These are phyloP conservation scores for Tachina lurida DNA, from an alignment of 2,888 invertebrate species.

Conservation along the genomic window DNA sequence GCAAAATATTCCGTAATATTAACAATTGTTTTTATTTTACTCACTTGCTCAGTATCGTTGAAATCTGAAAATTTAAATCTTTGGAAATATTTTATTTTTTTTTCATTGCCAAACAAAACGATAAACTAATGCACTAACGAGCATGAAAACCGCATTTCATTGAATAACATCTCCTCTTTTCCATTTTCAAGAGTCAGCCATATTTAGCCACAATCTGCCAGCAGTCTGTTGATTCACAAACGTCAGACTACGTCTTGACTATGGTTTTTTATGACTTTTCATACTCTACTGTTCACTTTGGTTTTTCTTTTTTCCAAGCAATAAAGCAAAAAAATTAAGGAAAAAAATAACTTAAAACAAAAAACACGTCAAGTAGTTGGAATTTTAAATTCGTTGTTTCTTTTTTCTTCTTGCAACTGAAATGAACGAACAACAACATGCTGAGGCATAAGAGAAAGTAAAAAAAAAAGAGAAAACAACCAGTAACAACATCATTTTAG, in stretches of 20 bases:
- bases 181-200: slow-evolving; percentile 37
- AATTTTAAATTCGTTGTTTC: slow-evolving; percentile 29
- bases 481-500: slow-evolving; percentile 44
- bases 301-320: slow-evolving; percentile 36
- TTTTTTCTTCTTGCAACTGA: slow-evolving; percentile 16
- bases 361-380: slow-evolving; percentile 45
- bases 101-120: neutral
- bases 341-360: slow-evolving; percentile 23
- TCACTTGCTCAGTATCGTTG: too few species aligned
- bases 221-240: slow-evolving; percentile 67
- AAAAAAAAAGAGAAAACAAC: slow-evolving; percentile 1
- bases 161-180: neutral
- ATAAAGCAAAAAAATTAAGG: slow-evolving; percentile 31
- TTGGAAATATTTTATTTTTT: neutral
- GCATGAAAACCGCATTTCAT: slow-evolving; percentile 6
- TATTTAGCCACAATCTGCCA: slow-evolving; percentile 64
- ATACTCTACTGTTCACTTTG: slow-evolving; percentile 34
- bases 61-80: neutral
- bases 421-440: slow-evolving; percentile 39
- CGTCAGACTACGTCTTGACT: slow-evolving; percentile 63
- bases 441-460: slow-evolving; percentile 18
- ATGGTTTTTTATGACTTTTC: slow-evolving; percentile 65
- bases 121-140: neutral
- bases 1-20: too few species aligned
- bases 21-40: too few species aligned